Percentiles rank a stretch among this genome's conserved stretches.
Evolutionary conservation across 2,113 vertebrate species (phyloP).

Genomic region (Coptodon rendalli): DNA sequence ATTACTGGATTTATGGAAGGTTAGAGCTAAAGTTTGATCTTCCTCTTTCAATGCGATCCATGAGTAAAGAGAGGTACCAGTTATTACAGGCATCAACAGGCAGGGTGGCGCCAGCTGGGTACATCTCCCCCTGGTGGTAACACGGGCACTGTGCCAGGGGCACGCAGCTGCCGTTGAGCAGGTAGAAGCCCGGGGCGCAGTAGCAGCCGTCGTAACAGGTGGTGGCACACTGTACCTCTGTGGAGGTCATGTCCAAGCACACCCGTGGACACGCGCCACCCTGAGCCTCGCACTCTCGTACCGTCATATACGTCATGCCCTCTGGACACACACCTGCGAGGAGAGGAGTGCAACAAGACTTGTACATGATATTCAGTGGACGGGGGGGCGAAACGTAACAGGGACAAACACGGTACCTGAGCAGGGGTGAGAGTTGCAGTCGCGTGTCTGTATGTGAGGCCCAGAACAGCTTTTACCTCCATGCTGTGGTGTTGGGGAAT

Average conservation of each 20-base stretch:
- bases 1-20: not conserved
- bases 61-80: constrained; percentile 57
- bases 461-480: constrained; percentile 69
- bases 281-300: constrained; percentile 67
- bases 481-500: constrained; percentile 46
- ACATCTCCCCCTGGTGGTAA: constrained; percentile 70
- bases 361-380: not conserved
- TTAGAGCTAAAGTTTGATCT: not conserved
- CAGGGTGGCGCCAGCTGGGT: constrained; percentile 44
- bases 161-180: constrained; percentile 78
- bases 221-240: constrained; percentile 75
- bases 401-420: constrained; percentile 55
- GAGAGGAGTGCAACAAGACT: not conserved
- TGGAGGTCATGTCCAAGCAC: constrained; percentile 75
- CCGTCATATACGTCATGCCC: constrained; percentile 68
- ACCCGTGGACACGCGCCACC: constrained; percentile 76
- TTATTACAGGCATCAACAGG: constrained; percentile 77
- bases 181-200: constrained; percentile 76
- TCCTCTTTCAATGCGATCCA: not conserved
- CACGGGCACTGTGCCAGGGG: constrained; percentile 70
- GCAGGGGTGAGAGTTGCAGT: constrained; percentile 82
- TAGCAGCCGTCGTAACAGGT: constrained; percentile 77
- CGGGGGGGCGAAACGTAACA: not conserved
- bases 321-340: constrained; percentile 75
- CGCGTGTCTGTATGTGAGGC: constrained; percentile 80